Evolutionary conservation across 2,113 vertebrate genomes (phyloP).

Genomic region (Stictonetta naevosa): DNA sequence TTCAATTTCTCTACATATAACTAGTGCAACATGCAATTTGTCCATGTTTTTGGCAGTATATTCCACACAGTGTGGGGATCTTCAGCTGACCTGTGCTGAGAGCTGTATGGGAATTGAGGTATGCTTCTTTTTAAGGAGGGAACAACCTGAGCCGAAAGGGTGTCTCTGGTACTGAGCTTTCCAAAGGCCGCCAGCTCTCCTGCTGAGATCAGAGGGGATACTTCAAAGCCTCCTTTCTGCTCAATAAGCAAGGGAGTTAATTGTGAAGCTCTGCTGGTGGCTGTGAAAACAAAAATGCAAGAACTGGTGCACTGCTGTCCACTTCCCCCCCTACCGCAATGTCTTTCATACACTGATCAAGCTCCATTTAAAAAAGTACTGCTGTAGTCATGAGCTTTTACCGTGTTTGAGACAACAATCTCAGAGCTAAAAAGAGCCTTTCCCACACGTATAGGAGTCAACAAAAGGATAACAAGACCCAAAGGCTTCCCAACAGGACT

Average conservation of each 20-base stretch:
- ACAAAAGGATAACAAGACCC: rapidly evolving
- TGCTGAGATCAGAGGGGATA: not conserved
- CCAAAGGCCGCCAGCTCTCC: not conserved
- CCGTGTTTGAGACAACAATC: not conserved
- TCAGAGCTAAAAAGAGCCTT: not conserved
- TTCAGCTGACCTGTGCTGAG: not conserved
- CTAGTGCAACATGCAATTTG: not conserved
- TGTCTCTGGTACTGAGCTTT: not conserved
- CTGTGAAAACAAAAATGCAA: not conserved
- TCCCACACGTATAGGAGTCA: not conserved
- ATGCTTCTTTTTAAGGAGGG: not conserved
- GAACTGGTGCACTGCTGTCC: not conserved
- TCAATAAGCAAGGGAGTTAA: not conserved
- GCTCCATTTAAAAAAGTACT: not conserved
- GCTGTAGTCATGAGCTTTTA: not conserved
- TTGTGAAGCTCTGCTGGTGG: not conserved
- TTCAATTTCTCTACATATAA: not conserved
- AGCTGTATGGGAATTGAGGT: not conserved
- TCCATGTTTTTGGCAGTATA: not conserved
- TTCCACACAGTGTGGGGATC: not conserved
- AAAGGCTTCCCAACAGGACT: not conserved
- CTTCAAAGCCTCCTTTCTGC: not conserved
- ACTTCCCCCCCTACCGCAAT: rapidly evolving
- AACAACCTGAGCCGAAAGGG: not conserved
- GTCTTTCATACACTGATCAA: not conserved